Conservation (phyloP, 2,888 invertebrate genomes). For the Gymnocheta viridis region DNA sequence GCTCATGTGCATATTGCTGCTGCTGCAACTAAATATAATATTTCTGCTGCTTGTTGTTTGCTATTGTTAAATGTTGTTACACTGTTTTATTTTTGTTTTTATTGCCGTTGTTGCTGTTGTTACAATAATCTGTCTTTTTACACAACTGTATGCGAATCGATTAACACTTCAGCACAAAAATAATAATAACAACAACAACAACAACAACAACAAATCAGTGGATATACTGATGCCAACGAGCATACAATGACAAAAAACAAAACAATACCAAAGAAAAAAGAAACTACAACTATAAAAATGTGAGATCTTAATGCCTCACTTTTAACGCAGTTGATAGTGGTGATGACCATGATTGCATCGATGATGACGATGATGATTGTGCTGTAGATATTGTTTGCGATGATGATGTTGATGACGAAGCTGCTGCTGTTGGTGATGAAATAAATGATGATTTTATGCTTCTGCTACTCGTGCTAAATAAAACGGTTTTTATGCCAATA, state of each 20-base stretch:
- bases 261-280: conserved; percentile 15
- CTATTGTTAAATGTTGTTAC: conserved; percentile 57
- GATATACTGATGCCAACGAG: conserved; percentile 22
- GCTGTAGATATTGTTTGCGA: conserved; percentile 7
- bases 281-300: conserved; percentile 20
- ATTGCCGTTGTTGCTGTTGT: conserved; percentile 71
- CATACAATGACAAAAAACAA: not conserved
- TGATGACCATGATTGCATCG: conserved; percentile 47
- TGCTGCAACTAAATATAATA: conserved; percentile 32
- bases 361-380: not conserved
- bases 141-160: conserved; percentile 68
- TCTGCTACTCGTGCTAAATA: conserved; percentile 39
- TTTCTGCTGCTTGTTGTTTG: conserved; percentile 36
- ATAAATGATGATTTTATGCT: conserved; percentile 64
- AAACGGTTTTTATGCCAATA: not conserved
- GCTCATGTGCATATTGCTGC: conserved; percentile 2
- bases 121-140: conserved; percentile 71
- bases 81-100: conserved; percentile 67
- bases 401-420: conserved; percentile 1
- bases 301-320: conserved; percentile 66
- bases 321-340: conserved; percentile 51
- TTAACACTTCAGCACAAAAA: conserved; percentile 69
- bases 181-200: conserved; percentile 40
- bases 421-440: conserved; percentile 53
- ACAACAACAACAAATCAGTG: conserved; percentile 15